These are phyloP conservation scores for Aythya baeri DNA, from an alignment of 2,113 vertebrate genomes.

Conservation along the genomic window DNA sequence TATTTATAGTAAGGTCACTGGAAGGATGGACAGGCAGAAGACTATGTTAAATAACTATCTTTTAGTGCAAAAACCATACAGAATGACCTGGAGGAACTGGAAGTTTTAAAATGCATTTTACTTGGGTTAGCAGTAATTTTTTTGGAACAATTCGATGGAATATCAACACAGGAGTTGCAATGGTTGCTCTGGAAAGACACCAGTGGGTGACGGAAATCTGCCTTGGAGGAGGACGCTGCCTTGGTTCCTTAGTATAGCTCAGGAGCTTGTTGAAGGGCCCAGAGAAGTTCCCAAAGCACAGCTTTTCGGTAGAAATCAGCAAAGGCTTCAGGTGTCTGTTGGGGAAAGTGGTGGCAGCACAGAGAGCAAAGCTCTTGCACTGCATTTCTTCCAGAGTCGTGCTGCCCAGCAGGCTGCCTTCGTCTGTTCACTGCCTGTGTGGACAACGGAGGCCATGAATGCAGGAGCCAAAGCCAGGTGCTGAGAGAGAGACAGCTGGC, in stretches of 20 bases:
- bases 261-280: background rate
- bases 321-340: background rate
- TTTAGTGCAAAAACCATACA: background rate
- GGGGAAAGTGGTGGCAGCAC: background rate
- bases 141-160: background rate
- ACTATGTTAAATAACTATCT: background rate
- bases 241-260: accelerated
- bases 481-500: background rate
- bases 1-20: background rate
- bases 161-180: background rate
- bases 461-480: background rate
- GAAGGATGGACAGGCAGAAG: background rate
- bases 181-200: background rate
- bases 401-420: background rate
- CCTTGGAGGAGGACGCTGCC: background rate
- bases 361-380: background rate
- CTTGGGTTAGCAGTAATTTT: background rate
- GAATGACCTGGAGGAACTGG: background rate
- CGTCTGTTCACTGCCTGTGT: background rate
- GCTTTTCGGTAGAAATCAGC: accelerated
- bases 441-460: background rate
- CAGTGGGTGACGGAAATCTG: background rate
- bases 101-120: background rate
- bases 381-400: background rate
- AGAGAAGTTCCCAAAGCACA: background rate